These are phyloP conservation scores for Eupithecia tripunctaria DNA, from an alignment of 2,888 invertebrate genomes.

Conservation along the genomic window DNA sequence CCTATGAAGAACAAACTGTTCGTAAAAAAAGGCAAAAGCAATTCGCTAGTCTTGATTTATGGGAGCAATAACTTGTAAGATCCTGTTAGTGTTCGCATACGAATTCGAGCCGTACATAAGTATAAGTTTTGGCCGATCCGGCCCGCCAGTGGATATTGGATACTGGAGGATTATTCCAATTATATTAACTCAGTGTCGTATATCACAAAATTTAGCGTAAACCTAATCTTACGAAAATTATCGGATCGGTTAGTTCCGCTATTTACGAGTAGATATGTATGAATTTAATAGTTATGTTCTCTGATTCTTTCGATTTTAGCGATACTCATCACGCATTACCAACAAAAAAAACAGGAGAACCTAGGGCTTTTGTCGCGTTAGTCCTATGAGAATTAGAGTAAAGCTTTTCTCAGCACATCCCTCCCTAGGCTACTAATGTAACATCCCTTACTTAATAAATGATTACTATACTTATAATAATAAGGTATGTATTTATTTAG, in stretches of 20 bases:
- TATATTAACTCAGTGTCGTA: background rate
- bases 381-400: no score
- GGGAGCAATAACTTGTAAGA: constrained; percentile 1
- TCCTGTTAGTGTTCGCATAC: constrained; percentile 5
- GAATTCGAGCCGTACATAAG: background rate
- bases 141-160: background rate
- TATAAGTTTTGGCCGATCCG: background rate
- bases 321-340: no score
- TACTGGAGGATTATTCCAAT: background rate
- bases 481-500: no score
- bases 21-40: background rate
- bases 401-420: no score
- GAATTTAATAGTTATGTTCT: background rate
- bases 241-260: background rate
- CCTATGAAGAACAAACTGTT: background rate
- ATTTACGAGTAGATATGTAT: no score
- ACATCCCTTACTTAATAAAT: no score
- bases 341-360: no score
- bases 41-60: background rate
- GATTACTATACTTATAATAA: no score
- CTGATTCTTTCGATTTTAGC: background rate
- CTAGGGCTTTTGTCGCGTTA: background rate
- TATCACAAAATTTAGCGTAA: no score
- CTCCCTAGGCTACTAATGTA: no score
- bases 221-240: background rate